phyloP scores from a whole-genome alignment of 2,888 invertebrate genomes.

The Archaeoteleia sp. region DNA sequence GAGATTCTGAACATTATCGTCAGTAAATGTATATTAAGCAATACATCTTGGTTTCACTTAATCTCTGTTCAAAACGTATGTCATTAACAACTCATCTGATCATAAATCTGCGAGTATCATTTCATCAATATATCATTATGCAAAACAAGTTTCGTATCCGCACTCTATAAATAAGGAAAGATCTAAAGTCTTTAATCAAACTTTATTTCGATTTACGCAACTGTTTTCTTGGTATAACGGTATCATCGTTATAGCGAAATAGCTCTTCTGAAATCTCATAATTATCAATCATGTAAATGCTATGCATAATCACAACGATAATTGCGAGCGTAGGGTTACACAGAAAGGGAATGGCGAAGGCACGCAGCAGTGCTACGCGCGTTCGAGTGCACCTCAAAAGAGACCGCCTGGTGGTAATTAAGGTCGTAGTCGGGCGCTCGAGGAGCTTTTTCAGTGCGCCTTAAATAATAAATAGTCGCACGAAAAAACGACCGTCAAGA shows the following conservation, averaged over 20 bases:
- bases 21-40: too few species aligned
- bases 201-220: too few species aligned
- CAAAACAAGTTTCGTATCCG: too few species aligned
- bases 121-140: too few species aligned
- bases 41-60: too few species aligned
- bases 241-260: slow-evolving; percentile 23
- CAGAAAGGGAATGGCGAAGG: slow-evolving; percentile 25
- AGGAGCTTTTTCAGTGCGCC: slow-evolving; percentile 59
- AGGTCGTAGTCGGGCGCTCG: slow-evolving; percentile 61
- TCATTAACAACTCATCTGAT: too few species aligned
- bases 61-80: too few species aligned
- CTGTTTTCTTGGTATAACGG: slow-evolving; percentile 10
- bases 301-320: slow-evolving; percentile 48
- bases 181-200: too few species aligned
- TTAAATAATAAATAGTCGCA: slow-evolving; percentile 66
- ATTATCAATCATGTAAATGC: slow-evolving; percentile 51
- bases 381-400: slow-evolving; percentile 51
- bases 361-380: slow-evolving; percentile 19
- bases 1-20: too few species aligned
- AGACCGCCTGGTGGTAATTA: slow-evolving; percentile 64
- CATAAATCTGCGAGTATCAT: too few species aligned
- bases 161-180: too few species aligned
- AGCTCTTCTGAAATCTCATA: slow-evolving; percentile 23
- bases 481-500: slow-evolving; percentile 47
- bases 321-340: slow-evolving; percentile 31